These are phyloP conservation scores for Agelastica alni DNA, from an alignment of 2,888 invertebrate genomes.

Conservation along the genomic window DNA sequence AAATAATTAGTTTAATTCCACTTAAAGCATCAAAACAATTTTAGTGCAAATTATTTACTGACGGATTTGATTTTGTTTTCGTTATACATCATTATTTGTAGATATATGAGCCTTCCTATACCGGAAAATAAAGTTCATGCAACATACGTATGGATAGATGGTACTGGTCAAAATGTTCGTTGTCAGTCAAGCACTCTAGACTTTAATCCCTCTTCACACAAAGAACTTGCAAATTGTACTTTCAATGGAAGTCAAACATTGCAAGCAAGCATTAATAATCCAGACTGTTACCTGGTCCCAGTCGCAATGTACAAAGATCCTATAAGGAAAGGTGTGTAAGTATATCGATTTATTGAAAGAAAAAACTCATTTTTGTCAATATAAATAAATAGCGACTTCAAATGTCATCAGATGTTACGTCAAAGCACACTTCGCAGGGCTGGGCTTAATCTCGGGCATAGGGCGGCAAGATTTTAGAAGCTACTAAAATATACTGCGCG, in stretches of 20 bases:
- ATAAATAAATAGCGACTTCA: too few relatives aligned
- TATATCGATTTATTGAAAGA: conserved; percentile 15
- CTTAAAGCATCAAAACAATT: too few relatives aligned
- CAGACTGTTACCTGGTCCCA: conserved; percentile 77
- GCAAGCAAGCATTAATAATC: conserved; percentile 49
- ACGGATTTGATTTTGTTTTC: neutral
- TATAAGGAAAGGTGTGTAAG: conserved; percentile 72
- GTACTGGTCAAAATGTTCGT: conserved; percentile 70
- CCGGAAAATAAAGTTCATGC: conserved; percentile 65
- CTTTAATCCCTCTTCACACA: conserved; percentile 62
- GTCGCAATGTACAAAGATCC: conserved; percentile 81
- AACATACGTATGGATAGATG: conserved; percentile 79
- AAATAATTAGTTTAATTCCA: too few relatives aligned
- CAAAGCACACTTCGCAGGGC: too few relatives aligned
- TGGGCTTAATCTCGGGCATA: too few relatives aligned
- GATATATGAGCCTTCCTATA: conserved; percentile 62
- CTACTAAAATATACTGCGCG: too few relatives aligned
- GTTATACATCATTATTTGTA: too few relatives aligned
- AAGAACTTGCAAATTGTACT: conserved; percentile 75
- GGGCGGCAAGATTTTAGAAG: too few relatives aligned
- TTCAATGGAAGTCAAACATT: conserved; percentile 75
- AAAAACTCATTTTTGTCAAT: neutral
- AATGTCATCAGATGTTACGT: too few relatives aligned
- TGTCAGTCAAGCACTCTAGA: conserved; percentile 72
- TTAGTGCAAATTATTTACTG: too few relatives aligned